These are phyloP conservation scores for Pentalonia nigronervosa DNA, from an alignment of 1,140 invertebrate genomes.

Conservation along the genomic window DNA sequence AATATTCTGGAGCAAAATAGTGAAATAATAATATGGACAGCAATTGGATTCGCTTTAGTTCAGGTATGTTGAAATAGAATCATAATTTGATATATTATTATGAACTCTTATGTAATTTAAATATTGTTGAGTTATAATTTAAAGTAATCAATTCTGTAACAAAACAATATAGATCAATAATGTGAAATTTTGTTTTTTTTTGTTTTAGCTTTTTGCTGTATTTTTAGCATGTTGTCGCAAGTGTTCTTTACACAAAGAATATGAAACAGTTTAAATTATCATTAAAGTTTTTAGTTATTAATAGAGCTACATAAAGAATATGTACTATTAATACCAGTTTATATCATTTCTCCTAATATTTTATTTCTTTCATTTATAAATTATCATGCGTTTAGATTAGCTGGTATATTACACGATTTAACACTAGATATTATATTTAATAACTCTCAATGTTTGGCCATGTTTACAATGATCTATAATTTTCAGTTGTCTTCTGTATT, in stretches of 20 bases:
- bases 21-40: conserved; percentile 21
- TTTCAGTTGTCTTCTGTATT: not conserved
- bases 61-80: conserved; percentile 10
- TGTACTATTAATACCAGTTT: not conserved
- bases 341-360: not conserved
- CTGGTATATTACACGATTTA: too few species aligned
- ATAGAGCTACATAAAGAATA: not conserved
- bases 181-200: not conserved
- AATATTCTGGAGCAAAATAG: not conserved
- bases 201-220: conserved; percentile 45
- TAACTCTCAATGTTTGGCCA: not conserved
- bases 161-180: too few species aligned
- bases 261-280: conserved; percentile 55
- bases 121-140: not conserved
- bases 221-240: conserved; percentile 42
- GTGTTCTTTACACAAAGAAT: conserved; percentile 29
- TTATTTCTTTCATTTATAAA: not conserved
- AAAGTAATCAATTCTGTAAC: too few species aligned
- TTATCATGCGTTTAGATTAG: not conserved
- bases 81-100: not conserved
- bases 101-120: not conserved
- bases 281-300: not conserved
- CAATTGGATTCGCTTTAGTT: conserved; percentile 37
- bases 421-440: not conserved
- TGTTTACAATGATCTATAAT: not conserved